Percentiles rank a stretch among this genome's conserved stretches.
Conservation (phyloP, 1,140 invertebrate species). For the Periplaneta americana region DNA sequence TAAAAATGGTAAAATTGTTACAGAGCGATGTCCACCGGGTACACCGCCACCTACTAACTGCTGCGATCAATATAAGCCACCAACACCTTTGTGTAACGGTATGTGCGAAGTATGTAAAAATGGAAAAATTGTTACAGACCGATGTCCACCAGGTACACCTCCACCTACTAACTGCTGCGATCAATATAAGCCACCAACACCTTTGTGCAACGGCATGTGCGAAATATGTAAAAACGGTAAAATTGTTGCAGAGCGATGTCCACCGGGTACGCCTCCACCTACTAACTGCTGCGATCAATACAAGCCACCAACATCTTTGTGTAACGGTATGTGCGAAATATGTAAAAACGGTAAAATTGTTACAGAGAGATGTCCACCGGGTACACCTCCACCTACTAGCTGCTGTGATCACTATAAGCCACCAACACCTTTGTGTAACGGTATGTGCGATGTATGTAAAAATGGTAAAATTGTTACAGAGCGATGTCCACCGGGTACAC, state of each 20-base stretch:
- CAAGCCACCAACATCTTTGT: not conserved
- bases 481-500: not conserved
- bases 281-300: not conserved
- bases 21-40: not conserved
- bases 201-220: too few relatives aligned
- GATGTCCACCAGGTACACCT: too few relatives aligned
- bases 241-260: not conserved
- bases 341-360: too few relatives aligned
- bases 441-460: not conserved
- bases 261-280: not conserved
- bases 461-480: not conserved
- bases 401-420: too few relatives aligned
- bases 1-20: not conserved
- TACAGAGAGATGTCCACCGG: too few relatives aligned
- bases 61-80: not conserved
- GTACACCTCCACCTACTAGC: too few relatives aligned
- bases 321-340: not conserved
- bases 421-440: too few relatives aligned
- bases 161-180: too few relatives aligned
- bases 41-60: not conserved
- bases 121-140: too few relatives aligned
- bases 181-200: too few relatives aligned
- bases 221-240: not conserved
- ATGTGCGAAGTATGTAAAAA: not conserved
- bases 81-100: not conserved